phyloP scores from a whole-genome alignment of 2,113 vertebrate genomes.

The Elachura formosa region DNA sequence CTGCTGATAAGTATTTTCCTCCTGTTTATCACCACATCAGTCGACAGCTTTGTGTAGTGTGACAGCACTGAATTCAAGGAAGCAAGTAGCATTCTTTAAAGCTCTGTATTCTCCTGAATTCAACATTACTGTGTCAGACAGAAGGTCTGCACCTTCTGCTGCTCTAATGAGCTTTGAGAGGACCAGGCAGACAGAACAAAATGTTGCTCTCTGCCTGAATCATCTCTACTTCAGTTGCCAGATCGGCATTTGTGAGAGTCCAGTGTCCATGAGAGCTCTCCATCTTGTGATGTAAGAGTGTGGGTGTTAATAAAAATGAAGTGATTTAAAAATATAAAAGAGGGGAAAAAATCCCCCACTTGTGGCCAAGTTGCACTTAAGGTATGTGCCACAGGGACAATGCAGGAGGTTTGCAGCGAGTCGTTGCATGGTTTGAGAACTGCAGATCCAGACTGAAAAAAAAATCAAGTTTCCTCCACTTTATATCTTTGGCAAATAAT shows the following conservation, averaged over 20 bases:
- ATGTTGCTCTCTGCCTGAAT: neutral
- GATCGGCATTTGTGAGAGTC: neutral
- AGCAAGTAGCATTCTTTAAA: neutral
- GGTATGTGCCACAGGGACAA: neutral
- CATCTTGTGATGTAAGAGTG: neutral
- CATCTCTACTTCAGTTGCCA: neutral
- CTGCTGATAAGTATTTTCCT: neutral
- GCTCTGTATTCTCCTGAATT: neutral
- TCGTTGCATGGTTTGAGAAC: neutral
- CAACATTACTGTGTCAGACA: neutral
- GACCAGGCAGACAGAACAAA: neutral
- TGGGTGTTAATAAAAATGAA: neutral
- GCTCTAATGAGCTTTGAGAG: constrained; percentile 11
- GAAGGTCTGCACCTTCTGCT: neutral
- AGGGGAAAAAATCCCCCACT: rapidly evolving
- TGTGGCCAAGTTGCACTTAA: neutral
- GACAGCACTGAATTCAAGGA: neutral
- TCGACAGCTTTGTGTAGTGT: neutral
- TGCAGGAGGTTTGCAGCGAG: neutral
- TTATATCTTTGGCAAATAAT: neutral
- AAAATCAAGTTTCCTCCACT: neutral
- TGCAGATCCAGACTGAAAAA: neutral
- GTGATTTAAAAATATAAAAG: neutral
- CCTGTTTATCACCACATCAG: neutral
- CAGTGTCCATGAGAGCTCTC: neutral